These are phyloP conservation scores for Thalassaphorura encarpata DNA, from an alignment of 1,140 invertebrate species.

Conservation along the genomic window DNA sequence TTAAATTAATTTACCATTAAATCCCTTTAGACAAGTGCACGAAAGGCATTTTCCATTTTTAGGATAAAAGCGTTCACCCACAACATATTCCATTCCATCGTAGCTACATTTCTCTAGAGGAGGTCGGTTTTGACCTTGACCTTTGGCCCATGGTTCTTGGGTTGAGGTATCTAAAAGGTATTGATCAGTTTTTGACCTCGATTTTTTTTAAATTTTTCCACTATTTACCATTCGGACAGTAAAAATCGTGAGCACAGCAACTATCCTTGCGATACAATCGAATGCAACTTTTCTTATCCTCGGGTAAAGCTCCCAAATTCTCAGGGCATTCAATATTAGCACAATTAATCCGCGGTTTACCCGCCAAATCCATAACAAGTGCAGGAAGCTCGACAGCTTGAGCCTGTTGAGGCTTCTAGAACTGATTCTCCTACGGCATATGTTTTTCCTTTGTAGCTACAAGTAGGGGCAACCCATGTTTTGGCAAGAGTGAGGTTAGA, in stretches of 20 bases:
- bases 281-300: slow-evolving; percentile 23
- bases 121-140: not conserved
- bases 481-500: not conserved
- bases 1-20: slow-evolving; percentile 7
- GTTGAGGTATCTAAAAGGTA: not conserved
- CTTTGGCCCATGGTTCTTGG: not conserved
- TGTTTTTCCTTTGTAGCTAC: slow-evolving; percentile 30
- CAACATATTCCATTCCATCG: slow-evolving; percentile 19
- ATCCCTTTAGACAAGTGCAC: slow-evolving; percentile 22
- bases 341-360: slow-evolving; percentile 21
- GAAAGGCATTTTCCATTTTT: slow-evolving; percentile 18
- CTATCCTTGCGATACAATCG: slow-evolving; percentile 20
- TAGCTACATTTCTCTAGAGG: slow-evolving; percentile 15
- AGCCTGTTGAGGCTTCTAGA: slow-evolving; percentile 18
- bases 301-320: slow-evolving; percentile 17
- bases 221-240: slow-evolving; percentile 19
- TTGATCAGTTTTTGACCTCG: not conserved
- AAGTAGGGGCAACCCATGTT: not conserved
- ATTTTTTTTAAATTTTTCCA: not conserved
- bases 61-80: slow-evolving; percentile 27
- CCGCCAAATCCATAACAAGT: slow-evolving; percentile 6
- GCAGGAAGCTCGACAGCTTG: slow-evolving; percentile 26
- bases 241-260: slow-evolving; percentile 28
- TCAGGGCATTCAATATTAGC: slow-evolving; percentile 31
- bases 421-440: slow-evolving; percentile 29